phyloP scores from a whole-genome alignment of 1,140 invertebrate species.

The Colletes gigas region DNA sequence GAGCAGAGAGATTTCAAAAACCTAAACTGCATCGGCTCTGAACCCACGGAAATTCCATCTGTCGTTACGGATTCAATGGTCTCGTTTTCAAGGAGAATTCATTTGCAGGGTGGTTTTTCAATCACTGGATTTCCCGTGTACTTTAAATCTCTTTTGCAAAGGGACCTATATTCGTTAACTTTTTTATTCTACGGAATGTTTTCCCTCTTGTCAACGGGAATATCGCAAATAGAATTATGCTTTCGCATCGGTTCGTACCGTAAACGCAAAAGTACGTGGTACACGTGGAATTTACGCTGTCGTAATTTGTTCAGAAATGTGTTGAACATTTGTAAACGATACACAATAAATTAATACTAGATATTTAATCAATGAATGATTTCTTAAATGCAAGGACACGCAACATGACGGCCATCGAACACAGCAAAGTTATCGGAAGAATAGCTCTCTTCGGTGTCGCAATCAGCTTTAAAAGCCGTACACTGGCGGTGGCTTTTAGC shows the following conservation, averaged over 20 bases:
- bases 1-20: not conserved
- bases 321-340: no score
- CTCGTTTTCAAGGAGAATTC: not conserved
- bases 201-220: not conserved
- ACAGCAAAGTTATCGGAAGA: constrained; percentile 36
- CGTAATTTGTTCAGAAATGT: not conserved
- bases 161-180: not conserved
- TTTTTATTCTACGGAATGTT: not conserved
- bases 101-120: not conserved
- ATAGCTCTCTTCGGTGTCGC: constrained; percentile 39
- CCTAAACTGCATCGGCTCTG: not conserved
- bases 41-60: not conserved
- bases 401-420: constrained; percentile 5
- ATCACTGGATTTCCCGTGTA: not conserved
- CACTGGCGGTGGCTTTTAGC: constrained; percentile 53
- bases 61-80: not conserved
- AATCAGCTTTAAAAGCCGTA: constrained; percentile 60
- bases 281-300: not conserved
- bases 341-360: no score
- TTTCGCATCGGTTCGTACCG: not conserved
- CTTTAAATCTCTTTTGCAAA: constrained; percentile 14
- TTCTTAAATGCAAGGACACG: not conserved
- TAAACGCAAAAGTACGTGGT: not conserved
- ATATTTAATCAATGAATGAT: not conserved
- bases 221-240: constrained; percentile 3